Conservation (phyloP, 2,113 vertebrate species). For the Smithornis capensis region DNA sequence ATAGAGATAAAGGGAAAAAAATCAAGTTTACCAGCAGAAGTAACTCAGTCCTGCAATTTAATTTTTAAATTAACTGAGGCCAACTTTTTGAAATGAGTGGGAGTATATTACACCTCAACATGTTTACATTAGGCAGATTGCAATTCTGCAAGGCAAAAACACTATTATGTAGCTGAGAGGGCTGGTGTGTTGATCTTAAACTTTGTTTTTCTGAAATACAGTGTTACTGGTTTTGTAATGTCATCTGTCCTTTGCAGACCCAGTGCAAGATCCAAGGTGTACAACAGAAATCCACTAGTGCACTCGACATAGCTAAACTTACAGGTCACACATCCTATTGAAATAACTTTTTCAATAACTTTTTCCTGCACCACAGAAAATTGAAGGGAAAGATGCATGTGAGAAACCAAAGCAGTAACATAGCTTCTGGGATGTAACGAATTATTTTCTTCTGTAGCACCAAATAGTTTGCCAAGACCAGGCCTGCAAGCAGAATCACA, state of each 20-base stretch:
- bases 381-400: neutral
- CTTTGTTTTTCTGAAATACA: neutral
- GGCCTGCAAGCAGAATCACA: conserved; percentile 11
- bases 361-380: neutral
- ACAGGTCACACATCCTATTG: neutral
- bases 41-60: neutral
- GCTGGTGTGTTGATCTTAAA: neutral
- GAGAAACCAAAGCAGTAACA: neutral
- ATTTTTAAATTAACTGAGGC: neutral
- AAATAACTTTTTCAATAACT: neutral
- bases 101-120: neutral
- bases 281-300: neutral
- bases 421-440: neutral
- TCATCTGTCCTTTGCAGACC: neutral
- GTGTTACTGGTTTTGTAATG: neutral
- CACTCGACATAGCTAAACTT: neutral
- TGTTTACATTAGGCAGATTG: neutral
- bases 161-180: neutral
- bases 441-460: neutral
- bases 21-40: neutral
- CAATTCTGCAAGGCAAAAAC: neutral
- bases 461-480: conserved; percentile 38
- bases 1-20: neutral
- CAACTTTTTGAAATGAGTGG: neutral
- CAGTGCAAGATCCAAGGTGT: neutral